These are phyloP conservation scores for Sinella curviseta DNA, from an alignment of 1,140 invertebrate species.

Conservation along the genomic window DNA sequence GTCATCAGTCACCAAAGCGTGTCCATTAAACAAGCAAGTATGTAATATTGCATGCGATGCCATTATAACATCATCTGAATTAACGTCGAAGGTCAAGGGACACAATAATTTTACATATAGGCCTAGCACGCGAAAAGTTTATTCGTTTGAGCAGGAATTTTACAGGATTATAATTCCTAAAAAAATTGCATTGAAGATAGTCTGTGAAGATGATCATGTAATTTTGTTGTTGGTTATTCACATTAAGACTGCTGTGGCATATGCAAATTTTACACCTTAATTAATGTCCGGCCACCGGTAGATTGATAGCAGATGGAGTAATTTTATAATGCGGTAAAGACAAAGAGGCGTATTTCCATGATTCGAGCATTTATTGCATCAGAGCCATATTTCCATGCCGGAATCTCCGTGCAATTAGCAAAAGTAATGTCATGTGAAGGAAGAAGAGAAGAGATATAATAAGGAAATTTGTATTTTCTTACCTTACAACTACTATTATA, in stretches of 20 bases:
- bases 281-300: neutral
- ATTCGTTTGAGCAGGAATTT: neutral
- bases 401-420: neutral
- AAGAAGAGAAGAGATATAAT: too few species aligned
- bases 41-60: too few species aligned
- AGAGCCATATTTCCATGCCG: too few species aligned
- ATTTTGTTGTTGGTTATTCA: neutral
- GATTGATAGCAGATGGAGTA: too few species aligned
- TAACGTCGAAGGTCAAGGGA: constrained; percentile 9
- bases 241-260: too few species aligned
- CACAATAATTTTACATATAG: neutral
- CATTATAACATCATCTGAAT: neutral
- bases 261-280: too few species aligned
- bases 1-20: too few species aligned
- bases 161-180: neutral
- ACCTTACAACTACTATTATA: neutral
- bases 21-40: too few species aligned
- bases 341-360: too few species aligned
- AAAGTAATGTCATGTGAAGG: neutral
- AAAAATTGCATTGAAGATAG: neutral
- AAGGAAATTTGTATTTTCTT: neutral
- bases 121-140: neutral
- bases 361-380: too few species aligned
- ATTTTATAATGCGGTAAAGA: too few species aligned
- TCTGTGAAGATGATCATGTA: neutral